These are phyloP conservation scores for Pherbina coryleti DNA, from an alignment of 2,888 invertebrate species.

Conservation along the genomic window DNA sequence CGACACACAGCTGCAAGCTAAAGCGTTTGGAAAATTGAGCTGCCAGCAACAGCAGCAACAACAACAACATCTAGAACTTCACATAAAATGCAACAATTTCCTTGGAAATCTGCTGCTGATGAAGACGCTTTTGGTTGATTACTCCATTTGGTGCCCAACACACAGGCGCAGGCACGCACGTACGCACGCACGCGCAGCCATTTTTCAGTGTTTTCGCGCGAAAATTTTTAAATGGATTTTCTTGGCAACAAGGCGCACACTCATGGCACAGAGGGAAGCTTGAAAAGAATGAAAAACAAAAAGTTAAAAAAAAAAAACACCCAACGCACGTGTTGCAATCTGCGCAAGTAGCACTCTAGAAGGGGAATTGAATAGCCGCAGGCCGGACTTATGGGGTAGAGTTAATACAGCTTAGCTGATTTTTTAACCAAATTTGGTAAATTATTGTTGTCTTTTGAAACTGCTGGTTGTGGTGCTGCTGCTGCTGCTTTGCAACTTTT, in stretches of 20 bases:
- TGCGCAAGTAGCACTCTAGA: slow-evolving; percentile 16
- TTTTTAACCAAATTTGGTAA: slow-evolving; percentile 67
- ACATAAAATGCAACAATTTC: slow-evolving; percentile 18
- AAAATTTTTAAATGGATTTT: slow-evolving; percentile 27
- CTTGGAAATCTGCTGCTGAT: slow-evolving; percentile 47
- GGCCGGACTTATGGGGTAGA: neutral
- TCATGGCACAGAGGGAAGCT: neutral
- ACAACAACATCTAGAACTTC: slow-evolving; percentile 15
- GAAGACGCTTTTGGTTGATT: slow-evolving; percentile 69
- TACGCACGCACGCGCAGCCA: slow-evolving; percentile 2
- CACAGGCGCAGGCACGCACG: neutral
- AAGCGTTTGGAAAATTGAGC: slow-evolving; percentile 37
- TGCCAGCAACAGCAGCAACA: neutral
- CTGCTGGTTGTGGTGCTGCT: no score
- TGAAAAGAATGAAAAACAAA: neutral
- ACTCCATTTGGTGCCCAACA: slow-evolving; percentile 67
- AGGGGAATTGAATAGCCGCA: neutral
- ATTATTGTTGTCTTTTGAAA: slow-evolving; percentile 54
- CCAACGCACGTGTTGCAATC: slow-evolving; percentile 67
- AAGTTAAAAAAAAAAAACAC: slow-evolving; percentile 50
- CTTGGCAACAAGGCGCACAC: neutral
- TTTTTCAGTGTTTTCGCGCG: slow-evolving; percentile 28
- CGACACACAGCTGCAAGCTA: slow-evolving; percentile 17
- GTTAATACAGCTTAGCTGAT: slow-evolving; percentile 51
- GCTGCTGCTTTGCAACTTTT: neutral